Conservation (phyloP, 1,140 invertebrate species). For the Drosophila aff. region DNA sequence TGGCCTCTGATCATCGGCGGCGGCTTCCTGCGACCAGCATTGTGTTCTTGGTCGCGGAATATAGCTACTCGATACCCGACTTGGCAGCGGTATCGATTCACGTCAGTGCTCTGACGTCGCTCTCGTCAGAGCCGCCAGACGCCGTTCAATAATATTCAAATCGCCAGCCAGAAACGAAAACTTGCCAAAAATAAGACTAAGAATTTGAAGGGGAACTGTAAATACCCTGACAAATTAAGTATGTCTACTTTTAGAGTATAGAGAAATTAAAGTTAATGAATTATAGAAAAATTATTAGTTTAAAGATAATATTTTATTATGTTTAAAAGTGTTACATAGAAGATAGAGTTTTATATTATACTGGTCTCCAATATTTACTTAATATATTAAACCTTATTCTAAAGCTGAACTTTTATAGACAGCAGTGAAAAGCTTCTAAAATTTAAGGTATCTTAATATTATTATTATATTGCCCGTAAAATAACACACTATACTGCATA, state of each 20-base stretch:
- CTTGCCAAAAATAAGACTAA: slow-evolving; percentile 14
- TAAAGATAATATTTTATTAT: too few relatives aligned
- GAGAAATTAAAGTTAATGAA: neutral
- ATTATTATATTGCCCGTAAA: neutral
- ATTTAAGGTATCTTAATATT: neutral
- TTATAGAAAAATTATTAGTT: too few relatives aligned
- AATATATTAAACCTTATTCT: neutral
- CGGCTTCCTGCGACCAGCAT: slow-evolving; percentile 20
- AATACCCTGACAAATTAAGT: neutral
- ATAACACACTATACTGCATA: neutral
- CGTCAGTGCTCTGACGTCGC: slow-evolving; percentile 40
- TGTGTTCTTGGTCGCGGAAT: slow-evolving; percentile 11
- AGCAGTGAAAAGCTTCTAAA: neutral
- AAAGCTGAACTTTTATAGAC: too few relatives aligned
- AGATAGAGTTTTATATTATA: too few relatives aligned
- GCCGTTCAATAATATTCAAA: slow-evolving; percentile 48
- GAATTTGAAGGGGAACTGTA: neutral
- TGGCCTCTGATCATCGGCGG: slow-evolving; percentile 38
- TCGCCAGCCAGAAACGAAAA: slow-evolving; percentile 31
- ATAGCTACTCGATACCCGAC: slow-evolving; percentile 2
- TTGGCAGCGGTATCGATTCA: slow-evolving; percentile 30
- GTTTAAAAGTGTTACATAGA: too few relatives aligned
- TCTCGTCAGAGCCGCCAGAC: slow-evolving; percentile 38
- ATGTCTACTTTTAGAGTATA: neutral
- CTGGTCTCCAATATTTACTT: too few relatives aligned